phyloP scores from a whole-genome alignment of 2,888 invertebrate genomes.

The Nesidiocoris tenuis region DNA sequence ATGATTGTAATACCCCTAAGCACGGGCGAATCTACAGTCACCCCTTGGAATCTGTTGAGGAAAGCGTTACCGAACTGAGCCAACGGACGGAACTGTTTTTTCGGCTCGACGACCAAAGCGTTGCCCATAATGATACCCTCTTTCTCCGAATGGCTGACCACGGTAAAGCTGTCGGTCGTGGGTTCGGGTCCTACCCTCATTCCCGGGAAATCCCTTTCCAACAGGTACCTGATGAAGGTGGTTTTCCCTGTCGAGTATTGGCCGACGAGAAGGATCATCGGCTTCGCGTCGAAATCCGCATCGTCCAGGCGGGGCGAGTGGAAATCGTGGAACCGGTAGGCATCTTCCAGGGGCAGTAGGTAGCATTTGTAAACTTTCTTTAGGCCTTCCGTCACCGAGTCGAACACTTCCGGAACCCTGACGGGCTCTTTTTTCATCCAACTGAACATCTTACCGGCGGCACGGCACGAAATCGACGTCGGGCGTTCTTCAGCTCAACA shows the following conservation, averaged over 20 bases:
- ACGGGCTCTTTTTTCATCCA: conserved; percentile 29
- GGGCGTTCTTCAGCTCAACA: background rate
- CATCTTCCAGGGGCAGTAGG: conserved; percentile 59
- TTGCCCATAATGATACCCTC: conserved; percentile 62
- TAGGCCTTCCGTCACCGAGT: conserved; percentile 19
- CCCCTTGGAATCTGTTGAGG: conserved; percentile 66
- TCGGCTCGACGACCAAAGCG: conserved; percentile 65
- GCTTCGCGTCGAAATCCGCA: conserved; percentile 66
- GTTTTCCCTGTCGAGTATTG: conserved; percentile 68
- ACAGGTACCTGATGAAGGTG: conserved; percentile 60
- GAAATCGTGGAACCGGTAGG: conserved; percentile 60
- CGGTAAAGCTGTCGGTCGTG: conserved; percentile 66
- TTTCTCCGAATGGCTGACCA: conserved; percentile 56
- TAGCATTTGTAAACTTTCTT: conserved; percentile 58
- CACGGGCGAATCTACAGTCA: conserved; percentile 61
- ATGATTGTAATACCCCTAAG: conserved; percentile 63
- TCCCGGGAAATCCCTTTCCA: conserved; percentile 63
- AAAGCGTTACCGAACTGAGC: conserved; percentile 67
- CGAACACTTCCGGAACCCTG: conserved; percentile 28
- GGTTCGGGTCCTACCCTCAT: conserved; percentile 68
- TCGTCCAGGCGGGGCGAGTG: conserved; percentile 62
- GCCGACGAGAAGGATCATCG: conserved; percentile 66
- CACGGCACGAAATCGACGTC: background rate
- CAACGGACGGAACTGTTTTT: conserved; percentile 63
- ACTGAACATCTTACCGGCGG: conserved; percentile 25